A percentile compares a stretch with the other conserved stretches of the same genome.
Conservation (phyloP, 2,113 vertebrate species). For the Meles meles region DNA sequence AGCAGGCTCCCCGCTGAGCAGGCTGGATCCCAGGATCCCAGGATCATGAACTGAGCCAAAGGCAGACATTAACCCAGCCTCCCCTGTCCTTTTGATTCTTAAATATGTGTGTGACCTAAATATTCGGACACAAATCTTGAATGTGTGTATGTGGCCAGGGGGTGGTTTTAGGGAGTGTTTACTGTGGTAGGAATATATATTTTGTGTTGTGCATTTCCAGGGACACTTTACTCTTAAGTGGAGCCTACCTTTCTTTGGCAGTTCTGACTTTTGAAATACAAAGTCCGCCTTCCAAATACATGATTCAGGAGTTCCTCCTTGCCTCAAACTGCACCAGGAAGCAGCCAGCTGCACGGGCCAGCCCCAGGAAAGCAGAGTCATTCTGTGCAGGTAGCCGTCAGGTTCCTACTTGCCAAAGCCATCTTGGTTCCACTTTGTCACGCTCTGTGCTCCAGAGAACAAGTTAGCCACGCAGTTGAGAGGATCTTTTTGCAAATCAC, state of each 20-base stretch:
- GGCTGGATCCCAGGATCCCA: too few relatives aligned
- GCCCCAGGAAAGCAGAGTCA: conserved; percentile 65
- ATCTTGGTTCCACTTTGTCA: conserved; percentile 55
- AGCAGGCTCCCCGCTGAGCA: too few relatives aligned
- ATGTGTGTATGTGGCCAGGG: background rate
- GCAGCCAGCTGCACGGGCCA: conserved; percentile 59
- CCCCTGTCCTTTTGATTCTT: conserved; percentile 3
- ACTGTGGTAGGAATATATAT: background rate
- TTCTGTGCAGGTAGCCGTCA: conserved; percentile 67
- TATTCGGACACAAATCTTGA: conserved; percentile 4
- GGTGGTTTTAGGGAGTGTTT: background rate
- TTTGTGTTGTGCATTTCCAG: background rate
- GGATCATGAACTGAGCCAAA: too few relatives aligned
- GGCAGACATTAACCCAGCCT: too few relatives aligned
- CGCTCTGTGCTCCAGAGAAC: conserved; percentile 44
- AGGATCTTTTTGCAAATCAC: conserved; percentile 36
- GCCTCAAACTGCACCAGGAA: conserved; percentile 70
- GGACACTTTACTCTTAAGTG: background rate
- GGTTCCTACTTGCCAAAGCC: conserved; percentile 80
- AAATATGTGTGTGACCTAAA: conserved; percentile 25
- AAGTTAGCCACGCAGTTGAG: conserved; percentile 64
- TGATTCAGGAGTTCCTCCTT: conserved; percentile 74
- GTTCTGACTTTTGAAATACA: conserved; percentile 64
- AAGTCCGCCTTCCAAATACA: conserved; percentile 64
- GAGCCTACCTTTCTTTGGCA: background rate